Base-by-base conservation (phyloP, 2,888 invertebrate genomes). In the Brassicogethes aeneus region DNA sequence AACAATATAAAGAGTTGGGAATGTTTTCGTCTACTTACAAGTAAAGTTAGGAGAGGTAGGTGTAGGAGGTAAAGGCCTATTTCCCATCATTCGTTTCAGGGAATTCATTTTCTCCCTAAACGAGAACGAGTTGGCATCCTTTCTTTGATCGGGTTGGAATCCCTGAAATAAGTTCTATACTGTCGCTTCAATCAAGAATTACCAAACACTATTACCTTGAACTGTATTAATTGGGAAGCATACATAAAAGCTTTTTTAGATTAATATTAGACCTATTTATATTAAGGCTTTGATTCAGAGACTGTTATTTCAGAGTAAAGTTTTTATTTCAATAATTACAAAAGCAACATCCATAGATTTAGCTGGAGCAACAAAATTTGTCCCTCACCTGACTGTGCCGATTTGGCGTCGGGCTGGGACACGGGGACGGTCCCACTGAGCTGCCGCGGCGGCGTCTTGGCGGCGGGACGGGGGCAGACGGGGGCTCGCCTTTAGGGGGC, bases 391-490 rank as follows among this genome's bases (percentile, higher is more conserved):
- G 64, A 51, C 56, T 61, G 44, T 61, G 57, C 55, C 72, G 69
- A 39, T 63, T 60, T 46, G 72, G 69, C 43, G 59, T 58, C 2
- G 66, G 65, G 38, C 74, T 74, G 40, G 73, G 68, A 46, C 67
- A 67, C 38, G 68, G 68, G 40, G 68, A 69, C 17, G 67, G 66
- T 39, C 69, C 68, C 39, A 76, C 53, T 53, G 76, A 70, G 55
- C 77, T 71, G 56, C 73, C 48, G 59, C 74, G 59, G 61, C 75
- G 76, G 54, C 79, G 69, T 59, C 79, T 64, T 50, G 79, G 71
- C 57, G 85, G 85, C 31, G 85, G 82, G 30, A 83, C 74, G 68
- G 79, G 55, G 66, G 71, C 75, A 13, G 71, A 65, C 17, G 69
- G 55, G 5, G 60, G 58, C 51, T 77, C 76, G 50, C 76, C 76